Evolutionary conservation across 2,888 invertebrate genomes (phyloP), one percentile per base, ranked within the genome.

Genomic region (Tenthredo mesomela): DNA sequence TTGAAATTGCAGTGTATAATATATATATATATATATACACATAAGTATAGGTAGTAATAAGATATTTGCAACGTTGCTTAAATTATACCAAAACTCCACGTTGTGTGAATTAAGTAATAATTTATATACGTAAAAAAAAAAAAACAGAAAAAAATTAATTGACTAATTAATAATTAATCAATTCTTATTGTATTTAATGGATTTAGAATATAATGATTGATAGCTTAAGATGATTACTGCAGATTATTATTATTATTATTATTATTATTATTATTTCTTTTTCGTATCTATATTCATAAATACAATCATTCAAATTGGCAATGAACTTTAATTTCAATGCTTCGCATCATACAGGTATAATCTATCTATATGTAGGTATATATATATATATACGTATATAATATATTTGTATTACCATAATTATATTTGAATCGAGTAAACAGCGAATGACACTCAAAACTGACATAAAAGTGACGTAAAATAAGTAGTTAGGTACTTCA

Each of bases 291-390:
- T 54, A 54, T 54, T 54, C 6, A 54, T n/a, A 54, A 54, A 54
- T 54, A n/a, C 54, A 18, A n/a, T n/a, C 54, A 54, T 54, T n/a
- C n/a, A 54, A 54, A 54, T 54, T 54, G 54, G 54, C 54, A n/a
- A 54, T n/a, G 54, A 61, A 61, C 12, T 61, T 61, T 25, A 61
- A 61, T 25, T 61, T 61, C 61, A 61, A 61, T 61, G 61, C 61
- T 61, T 25, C 61, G 12, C 25, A 54, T 54, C n/a, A n/a, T n/a
- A 54, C 54, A n/a, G 18, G 5, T n/a, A 54, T 54, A 5, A 33
- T 33, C 33, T 58, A 54, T 7, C 0, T n/a, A 54, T n/a, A 54
- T n/a, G 18, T 18, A n/a, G n/a, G n/a, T n/a, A n/a, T n/a, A 6
- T n/a, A n/a, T 54, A 5, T 58, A 21, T 2, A 0, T 21, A 58